Evolutionary conservation across 1,140 invertebrate species (phyloP).

Genomic region (Tetramorium parvispinum): DNA sequence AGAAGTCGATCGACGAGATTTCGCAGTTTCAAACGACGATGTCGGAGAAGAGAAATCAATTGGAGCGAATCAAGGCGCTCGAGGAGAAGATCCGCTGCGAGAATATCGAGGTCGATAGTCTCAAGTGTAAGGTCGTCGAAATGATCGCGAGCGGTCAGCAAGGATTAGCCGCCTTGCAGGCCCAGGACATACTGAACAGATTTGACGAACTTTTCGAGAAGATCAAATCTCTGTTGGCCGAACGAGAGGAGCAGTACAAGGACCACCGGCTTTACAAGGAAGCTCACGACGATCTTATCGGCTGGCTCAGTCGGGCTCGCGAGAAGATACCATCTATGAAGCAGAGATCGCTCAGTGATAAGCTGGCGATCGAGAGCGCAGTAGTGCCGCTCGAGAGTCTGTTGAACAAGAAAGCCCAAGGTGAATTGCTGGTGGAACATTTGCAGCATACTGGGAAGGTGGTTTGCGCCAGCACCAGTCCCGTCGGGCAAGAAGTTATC

Average conservation of each 20-base stretch:
- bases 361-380: slow-evolving; percentile 94
- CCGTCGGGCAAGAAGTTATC: slow-evolving; percentile 92
- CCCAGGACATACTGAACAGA: slow-evolving; percentile 92
- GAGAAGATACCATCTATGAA: slow-evolving; percentile 96
- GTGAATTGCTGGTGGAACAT: slow-evolving; percentile 94
- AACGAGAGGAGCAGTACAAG: slow-evolving; percentile 94
- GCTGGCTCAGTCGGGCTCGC: slow-evolving; percentile 93
- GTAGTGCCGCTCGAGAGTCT: slow-evolving; percentile 94
- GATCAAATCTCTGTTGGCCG: slow-evolving; percentile 87
- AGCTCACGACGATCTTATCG: slow-evolving; percentile 94
- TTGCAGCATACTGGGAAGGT: slow-evolving; percentile 94
- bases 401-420: slow-evolving; percentile 95
- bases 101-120: slow-evolving; percentile 95
- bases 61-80: slow-evolving; percentile 93
- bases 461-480: slow-evolving; percentile 92
- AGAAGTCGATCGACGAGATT: slow-evolving; percentile 90
- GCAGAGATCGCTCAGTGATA: slow-evolving; percentile 93
- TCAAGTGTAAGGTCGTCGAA: slow-evolving; percentile 95
- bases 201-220: slow-evolving; percentile 86
- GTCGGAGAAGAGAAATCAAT: slow-evolving; percentile 93
- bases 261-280: slow-evolving; percentile 96
- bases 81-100: slow-evolving; percentile 96
- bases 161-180: slow-evolving; percentile 92
- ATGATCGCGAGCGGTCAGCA: slow-evolving; percentile 94
- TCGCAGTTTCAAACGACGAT: slow-evolving; percentile 92